These are phyloP conservation scores for Gasteruption jaculator DNA, from an alignment of 2,888 invertebrate species.

Conservation along the genomic window DNA sequence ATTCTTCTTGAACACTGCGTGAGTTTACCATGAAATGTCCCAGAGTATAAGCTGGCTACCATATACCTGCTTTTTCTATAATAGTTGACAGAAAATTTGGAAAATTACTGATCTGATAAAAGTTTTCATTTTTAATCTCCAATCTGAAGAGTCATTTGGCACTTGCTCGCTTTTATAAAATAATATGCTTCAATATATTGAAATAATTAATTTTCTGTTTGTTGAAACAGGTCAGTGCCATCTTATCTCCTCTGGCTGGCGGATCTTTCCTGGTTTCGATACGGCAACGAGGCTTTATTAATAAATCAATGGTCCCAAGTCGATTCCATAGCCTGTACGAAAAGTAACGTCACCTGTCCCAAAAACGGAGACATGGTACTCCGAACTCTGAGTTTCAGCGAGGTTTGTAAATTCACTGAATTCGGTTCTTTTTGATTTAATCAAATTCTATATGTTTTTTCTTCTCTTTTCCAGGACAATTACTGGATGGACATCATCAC, in stretches of 20 bases:
- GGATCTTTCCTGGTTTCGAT: conserved; percentile 88
- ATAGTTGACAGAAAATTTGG: too few relatives aligned
- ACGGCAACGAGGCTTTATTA: conserved; percentile 83
- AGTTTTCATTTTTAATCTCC: too few relatives aligned
- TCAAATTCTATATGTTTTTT: neutral
- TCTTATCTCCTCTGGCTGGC: conserved; percentile 81
- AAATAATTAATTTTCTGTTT: conserved; percentile 11
- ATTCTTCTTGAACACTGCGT: conserved; percentile 88
- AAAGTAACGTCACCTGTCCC: conserved; percentile 73
- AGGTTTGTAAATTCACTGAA: conserved; percentile 53
- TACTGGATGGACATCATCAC: conserved; percentile 69
- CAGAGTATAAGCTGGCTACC: neutral
- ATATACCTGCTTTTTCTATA: neutral
- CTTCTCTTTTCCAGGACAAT: conserved; percentile 56
- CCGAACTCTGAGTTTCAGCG: conserved; percentile 72
- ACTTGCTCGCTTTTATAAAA: too few relatives aligned
- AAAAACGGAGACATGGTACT: conserved; percentile 73
- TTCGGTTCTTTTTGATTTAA: conserved; percentile 11
- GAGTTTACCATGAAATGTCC: conserved; percentile 44
- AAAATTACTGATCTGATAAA: too few relatives aligned
- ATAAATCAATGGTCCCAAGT: conserved; percentile 87
- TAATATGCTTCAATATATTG: too few relatives aligned
- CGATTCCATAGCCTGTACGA: conserved; percentile 70
- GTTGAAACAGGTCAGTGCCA: conserved; percentile 69
- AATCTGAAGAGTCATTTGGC: too few relatives aligned